Conservation (phyloP, 92 coral and sea anemone species). For the Umimayanthus chanpuru region DNA sequence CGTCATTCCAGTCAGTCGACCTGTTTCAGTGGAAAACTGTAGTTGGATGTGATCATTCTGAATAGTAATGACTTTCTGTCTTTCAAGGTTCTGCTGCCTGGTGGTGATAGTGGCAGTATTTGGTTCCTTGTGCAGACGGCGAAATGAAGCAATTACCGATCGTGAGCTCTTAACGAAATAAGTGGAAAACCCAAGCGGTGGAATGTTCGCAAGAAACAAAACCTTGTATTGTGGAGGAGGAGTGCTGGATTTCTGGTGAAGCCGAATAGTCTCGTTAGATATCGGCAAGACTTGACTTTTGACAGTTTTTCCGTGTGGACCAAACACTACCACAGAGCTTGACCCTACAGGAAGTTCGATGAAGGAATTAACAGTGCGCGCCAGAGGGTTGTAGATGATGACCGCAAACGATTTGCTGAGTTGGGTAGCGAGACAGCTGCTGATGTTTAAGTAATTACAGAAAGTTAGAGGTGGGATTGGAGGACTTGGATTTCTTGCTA, state of each 20-base stretch:
- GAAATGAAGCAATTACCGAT: constrained; percentile 11
- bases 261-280: constrained; percentile 65
- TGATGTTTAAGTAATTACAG: constrained; percentile 92
- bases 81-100: background rate
- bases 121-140: background rate
- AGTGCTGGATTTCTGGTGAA: constrained; percentile 64
- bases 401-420: constrained; percentile 74
- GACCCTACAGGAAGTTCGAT: constrained; percentile 77
- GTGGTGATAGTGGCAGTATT: constrained; percentile 3
- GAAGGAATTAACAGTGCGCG: constrained; percentile 62
- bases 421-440: constrained; percentile 84
- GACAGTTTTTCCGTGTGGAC: constrained; percentile 69
- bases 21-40: constrained; percentile 72
- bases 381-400: constrained; percentile 87
- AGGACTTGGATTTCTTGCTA: constrained; percentile 52
- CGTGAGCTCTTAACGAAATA: constrained; percentile 66
- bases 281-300: constrained; percentile 70
- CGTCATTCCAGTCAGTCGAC: constrained; percentile 79
- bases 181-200: constrained; percentile 86
- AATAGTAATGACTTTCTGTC: constrained; percentile 54
- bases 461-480: constrained; percentile 57
- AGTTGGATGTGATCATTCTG: constrained; percentile 74
- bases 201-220: constrained; percentile 68
- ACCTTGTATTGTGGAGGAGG: constrained; percentile 79
- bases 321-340: constrained; percentile 64